Base-by-base conservation (phyloP, 2,888 invertebrate species). In the Drosophila leonis region DNA sequence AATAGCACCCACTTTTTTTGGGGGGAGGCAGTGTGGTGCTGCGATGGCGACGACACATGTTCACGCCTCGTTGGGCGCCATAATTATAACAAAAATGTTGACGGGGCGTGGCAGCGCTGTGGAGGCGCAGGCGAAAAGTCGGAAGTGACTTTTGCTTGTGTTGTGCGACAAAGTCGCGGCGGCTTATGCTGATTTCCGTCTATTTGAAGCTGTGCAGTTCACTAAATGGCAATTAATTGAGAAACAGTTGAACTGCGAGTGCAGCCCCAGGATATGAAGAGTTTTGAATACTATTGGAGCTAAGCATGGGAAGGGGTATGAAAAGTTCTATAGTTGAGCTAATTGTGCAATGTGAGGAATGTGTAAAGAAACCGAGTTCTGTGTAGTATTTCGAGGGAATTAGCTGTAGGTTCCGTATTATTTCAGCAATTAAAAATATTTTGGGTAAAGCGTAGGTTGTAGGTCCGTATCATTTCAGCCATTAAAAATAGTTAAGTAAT, bases 61-160 rank as follows among this genome's bases (percentile, higher is more conserved):
- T 84, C 77, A 86, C 82, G 90, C 87, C 83, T 85, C 82, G 88
- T 78, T 90, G 85, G 79, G 68, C 83, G 87, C 80, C 74, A 90
- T 90, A 86, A 90, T 90, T 90, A 90, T 84, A 72, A 62, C 65
- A 74, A 70, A 74, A 76, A 67, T 77, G 67, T 60, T 55, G 44
- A 8, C 35, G 33, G 59, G 59, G 46, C 59, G 59, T 48, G 24
- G 15, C 1, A 5, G 8, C 6, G 13, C 8, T 44, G 27, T 9
- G 56, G 37, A n/a, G n/a, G n/a, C n/a, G n/a, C n/a, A 52, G n/a
- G 13, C 29, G 15, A 2, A 51, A 42, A 52, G 52, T 66, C 56
- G 56, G 62, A 75, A 63, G 29, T 54, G 52, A 18, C 61, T 65
- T 64, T 65, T 60, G 54, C 37, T 39, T 54, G 35, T 54, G 52